Base-by-base conservation (phyloP, 2,888 invertebrate genomes). In the Torymus aiolomorphi region DNA sequence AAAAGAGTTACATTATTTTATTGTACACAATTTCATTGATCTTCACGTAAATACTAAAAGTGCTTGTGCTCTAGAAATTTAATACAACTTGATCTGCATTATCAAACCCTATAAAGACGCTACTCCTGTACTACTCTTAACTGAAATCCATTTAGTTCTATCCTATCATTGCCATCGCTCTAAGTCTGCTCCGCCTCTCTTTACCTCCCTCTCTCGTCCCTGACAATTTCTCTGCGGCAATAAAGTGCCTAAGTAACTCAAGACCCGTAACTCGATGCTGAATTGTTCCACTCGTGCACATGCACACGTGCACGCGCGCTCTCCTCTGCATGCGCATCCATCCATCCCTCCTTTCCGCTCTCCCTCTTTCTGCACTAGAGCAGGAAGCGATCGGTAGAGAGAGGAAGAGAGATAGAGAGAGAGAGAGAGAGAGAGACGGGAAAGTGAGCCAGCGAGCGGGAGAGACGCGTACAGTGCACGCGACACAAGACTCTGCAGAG, bases 381-480 rank as follows among this genome's bases (percentile, higher is more conserved):
- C 31, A 31, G 31, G 31, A 31, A 31, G 8, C 31, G 31, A 54
- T 51, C 24, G 56, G 61, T 63, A 65, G 54, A 49, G 65, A 69
- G 62, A 65, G 42, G 20, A 63, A 54, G 72, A 31, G 20, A 20
- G 20, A 20, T 1, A 57, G 72, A 77, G 70, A 65, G 74, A 80
- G 67, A 72, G 73, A 24, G 51, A 56, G 56, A 71, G 71, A 42
- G 51, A 71, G 49, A 59, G 18, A 62, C 31, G 62, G 69, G 42
- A 24, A 69, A 56, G 72, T 24, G 31, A 31, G 31, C 2, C 31
- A 57, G 66, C 76, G 71, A 66, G 74, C 78, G 67, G 65, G 73
- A 24, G 51, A 57, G 56, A 71, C 31, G 71, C 31, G 51, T 59
- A 18, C 16, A 16, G 62, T 54, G 14, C 57, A 14, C n/a, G 31